Evolutionary conservation across 2,113 vertebrate genomes (phyloP).

Genomic region (Rynchops niger): DNA sequence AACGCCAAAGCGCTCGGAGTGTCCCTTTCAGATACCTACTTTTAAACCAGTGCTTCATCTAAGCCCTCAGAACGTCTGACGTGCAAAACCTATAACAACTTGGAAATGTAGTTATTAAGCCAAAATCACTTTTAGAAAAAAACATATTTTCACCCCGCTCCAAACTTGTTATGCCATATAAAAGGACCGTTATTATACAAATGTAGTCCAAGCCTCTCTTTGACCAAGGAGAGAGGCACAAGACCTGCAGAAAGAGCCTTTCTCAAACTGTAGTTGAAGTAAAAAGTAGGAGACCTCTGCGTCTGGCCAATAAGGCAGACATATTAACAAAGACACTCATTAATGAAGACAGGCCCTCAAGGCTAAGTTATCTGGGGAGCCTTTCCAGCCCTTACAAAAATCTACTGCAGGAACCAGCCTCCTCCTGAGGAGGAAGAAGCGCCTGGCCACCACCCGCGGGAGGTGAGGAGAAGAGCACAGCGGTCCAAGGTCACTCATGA

Average conservation of each 20-base stretch:
- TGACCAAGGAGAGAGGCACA: background rate
- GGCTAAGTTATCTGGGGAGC: background rate
- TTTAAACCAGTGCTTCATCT: background rate
- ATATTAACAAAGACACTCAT: background rate
- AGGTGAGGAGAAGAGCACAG: background rate
- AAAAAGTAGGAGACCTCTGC: background rate
- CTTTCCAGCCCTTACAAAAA: background rate
- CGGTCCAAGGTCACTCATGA: background rate
- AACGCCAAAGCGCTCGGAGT: background rate
- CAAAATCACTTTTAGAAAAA: background rate
- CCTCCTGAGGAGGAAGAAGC: background rate
- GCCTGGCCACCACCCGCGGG: rapidly evolving
- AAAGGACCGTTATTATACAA: background rate
- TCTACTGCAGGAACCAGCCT: background rate
- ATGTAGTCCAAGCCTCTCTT: background rate
- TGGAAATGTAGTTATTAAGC: background rate
- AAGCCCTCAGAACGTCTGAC: background rate
- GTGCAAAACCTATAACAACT: background rate
- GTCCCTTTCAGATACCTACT: background rate
- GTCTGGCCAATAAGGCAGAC: background rate
- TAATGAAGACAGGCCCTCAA: background rate
- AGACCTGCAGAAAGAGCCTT: background rate
- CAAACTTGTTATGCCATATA: background rate
- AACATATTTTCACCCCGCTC: background rate
- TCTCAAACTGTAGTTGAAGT: background rate